Evolutionary conservation across 2,113 vertebrate genomes (phyloP).

Genomic region (Opisthocomus hoazin): DNA sequence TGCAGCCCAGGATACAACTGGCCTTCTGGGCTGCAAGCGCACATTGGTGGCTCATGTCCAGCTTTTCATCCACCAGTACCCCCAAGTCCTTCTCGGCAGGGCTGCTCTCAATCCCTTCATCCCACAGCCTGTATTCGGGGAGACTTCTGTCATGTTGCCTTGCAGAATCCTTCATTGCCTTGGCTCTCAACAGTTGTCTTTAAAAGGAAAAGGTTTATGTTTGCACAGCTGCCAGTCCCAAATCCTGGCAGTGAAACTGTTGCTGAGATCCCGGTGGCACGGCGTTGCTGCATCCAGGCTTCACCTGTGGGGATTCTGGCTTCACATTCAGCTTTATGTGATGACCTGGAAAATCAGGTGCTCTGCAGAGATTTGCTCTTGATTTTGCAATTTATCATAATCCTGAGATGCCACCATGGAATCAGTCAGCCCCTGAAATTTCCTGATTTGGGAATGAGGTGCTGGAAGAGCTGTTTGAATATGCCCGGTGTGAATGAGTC

Average conservation of each 20-base stretch:
- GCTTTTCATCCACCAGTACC: too few relatives aligned
- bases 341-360: not conserved
- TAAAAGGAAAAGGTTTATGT: not conserved
- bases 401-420: not conserved
- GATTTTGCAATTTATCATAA: not conserved
- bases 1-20: too few relatives aligned
- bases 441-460: not conserved
- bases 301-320: not conserved
- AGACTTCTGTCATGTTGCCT: not conserved
- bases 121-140: too few relatives aligned
- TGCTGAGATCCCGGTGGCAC: not conserved
- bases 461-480: not conserved
- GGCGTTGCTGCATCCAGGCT: not conserved
- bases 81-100: too few relatives aligned
- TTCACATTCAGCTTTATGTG: not conserved
- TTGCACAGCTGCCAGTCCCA: not conserved
- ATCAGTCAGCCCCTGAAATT: not conserved
- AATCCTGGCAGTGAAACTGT: not conserved
- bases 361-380: not conserved
- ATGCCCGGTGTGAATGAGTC: not conserved
- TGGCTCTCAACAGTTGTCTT: not conserved
- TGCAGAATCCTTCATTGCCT: accelerated
- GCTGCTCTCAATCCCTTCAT: too few relatives aligned
- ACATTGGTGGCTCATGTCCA: too few relatives aligned
- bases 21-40: too few relatives aligned